Evolutionary conservation across 2,888 invertebrate genomes (phyloP).

Genomic region (Pseudococcus jackbeardsleyi): DNA sequence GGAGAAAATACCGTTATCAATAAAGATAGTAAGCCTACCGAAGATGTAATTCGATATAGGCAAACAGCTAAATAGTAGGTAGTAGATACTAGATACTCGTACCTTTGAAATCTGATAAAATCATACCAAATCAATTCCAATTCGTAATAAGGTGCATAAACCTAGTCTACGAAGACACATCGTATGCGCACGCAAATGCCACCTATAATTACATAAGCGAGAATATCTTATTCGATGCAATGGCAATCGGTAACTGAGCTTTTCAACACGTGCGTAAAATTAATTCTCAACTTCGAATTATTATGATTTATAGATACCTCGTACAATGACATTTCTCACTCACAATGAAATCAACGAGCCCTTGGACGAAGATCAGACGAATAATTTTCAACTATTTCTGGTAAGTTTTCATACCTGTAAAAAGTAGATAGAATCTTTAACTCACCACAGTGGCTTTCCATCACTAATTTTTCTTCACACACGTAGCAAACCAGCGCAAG

Average conservation of each 20-base stretch:
- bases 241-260: not conserved
- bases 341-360: not conserved
- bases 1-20: too few species aligned
- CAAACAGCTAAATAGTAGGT: too few species aligned
- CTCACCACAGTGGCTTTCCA: not conserved
- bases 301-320: not conserved
- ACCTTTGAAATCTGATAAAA: too few species aligned
- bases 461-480: not conserved
- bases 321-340: not conserved
- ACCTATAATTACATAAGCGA: not conserved
- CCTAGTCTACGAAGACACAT: not conserved
- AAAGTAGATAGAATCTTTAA: too few species aligned
- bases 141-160: too few species aligned
- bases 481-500: not conserved
- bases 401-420: not conserved
- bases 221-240: not conserved
- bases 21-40: too few species aligned
- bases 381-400: constrained; percentile 6
- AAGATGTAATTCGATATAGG: too few species aligned
- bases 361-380: not conserved
- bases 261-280: not conserved
- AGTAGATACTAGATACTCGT: too few species aligned
- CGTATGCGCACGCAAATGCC: not conserved
- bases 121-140: too few species aligned
- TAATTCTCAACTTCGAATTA: not conserved